Evolutionary conservation across 2,888 invertebrate genomes (phyloP).

Genomic region (Melanostoma scalare): DNA sequence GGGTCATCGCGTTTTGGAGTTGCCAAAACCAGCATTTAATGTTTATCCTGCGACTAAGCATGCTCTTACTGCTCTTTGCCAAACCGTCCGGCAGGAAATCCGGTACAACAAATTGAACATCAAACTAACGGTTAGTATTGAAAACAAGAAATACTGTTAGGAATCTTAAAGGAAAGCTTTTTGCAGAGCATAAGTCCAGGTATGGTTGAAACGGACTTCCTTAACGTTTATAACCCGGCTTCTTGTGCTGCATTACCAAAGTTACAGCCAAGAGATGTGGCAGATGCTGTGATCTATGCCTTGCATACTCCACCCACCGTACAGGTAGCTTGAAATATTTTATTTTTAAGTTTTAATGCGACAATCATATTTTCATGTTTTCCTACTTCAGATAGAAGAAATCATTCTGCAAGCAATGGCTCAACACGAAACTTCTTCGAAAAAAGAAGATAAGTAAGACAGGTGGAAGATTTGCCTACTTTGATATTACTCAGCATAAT

Average conservation of each 20-base stretch:
- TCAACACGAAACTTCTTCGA: slow-evolving; percentile 27
- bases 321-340: slow-evolving; percentile 80
- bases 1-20: slow-evolving; percentile 82
- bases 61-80: slow-evolving; percentile 84
- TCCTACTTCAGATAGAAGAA: slow-evolving; percentile 78
- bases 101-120: slow-evolving; percentile 82
- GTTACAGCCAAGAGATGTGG: slow-evolving; percentile 84
- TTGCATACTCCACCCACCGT: slow-evolving; percentile 85
- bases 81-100: slow-evolving; percentile 84
- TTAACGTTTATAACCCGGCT: slow-evolving; percentile 80
- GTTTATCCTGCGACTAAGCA: slow-evolving; percentile 85
- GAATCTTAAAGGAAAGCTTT: no score
- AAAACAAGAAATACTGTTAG: no score
- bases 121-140: slow-evolving; percentile 81
- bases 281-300: slow-evolving; percentile 85
- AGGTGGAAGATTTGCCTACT: background rate
- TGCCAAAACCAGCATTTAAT: slow-evolving; percentile 83
- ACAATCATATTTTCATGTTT: background rate
- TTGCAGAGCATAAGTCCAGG: slow-evolving; percentile 86
- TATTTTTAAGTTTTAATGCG: background rate
- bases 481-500: background rate
- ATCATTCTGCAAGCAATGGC: slow-evolving; percentile 80
- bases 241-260: slow-evolving; percentile 80
- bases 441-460: slow-evolving; percentile 16
- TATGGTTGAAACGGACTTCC: slow-evolving; percentile 84